These are phyloP conservation scores for Drosophila micromelanica DNA, from an alignment of 1,140 invertebrate genomes.

Conservation along the genomic window DNA sequence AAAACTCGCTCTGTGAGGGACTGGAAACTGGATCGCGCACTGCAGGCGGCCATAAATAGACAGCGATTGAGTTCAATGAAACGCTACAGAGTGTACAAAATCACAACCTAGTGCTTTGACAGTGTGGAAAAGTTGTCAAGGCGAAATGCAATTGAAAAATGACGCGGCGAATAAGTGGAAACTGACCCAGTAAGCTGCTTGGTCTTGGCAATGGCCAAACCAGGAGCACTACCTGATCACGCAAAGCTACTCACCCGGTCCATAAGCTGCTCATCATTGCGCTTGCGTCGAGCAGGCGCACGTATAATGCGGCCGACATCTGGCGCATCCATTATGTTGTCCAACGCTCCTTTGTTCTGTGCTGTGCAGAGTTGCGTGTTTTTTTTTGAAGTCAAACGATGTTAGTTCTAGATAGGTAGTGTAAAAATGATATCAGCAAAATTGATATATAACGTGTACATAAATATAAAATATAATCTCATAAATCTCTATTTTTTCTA, in stretches of 20 bases:
- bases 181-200: background rate
- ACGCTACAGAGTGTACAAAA: slow-evolving; percentile 17
- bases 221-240: background rate
- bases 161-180: background rate
- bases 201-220: background rate
- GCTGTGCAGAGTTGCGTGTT: background rate
- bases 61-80: slow-evolving; percentile 57
- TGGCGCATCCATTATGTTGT: slow-evolving; percentile 67
- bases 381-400: no score
- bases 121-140: slow-evolving; percentile 24
- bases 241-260: slow-evolving; percentile 68
- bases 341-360: background rate
- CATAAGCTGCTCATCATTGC: slow-evolving; percentile 77
- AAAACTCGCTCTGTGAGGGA: slow-evolving; percentile 18
- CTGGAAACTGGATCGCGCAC: slow-evolving; percentile 51
- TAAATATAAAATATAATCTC: no score
- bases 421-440: no score
- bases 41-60: slow-evolving; percentile 44
- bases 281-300: slow-evolving; percentile 74
- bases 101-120: background rate
- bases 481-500: no score
- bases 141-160: background rate
- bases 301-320: slow-evolving; percentile 76
- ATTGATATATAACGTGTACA: no score
- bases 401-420: no score